Percentiles rank a stretch among this genome's conserved stretches.
Conservation (phyloP, 1,140 invertebrate genomes). For the Antheraea mylitta region DNA sequence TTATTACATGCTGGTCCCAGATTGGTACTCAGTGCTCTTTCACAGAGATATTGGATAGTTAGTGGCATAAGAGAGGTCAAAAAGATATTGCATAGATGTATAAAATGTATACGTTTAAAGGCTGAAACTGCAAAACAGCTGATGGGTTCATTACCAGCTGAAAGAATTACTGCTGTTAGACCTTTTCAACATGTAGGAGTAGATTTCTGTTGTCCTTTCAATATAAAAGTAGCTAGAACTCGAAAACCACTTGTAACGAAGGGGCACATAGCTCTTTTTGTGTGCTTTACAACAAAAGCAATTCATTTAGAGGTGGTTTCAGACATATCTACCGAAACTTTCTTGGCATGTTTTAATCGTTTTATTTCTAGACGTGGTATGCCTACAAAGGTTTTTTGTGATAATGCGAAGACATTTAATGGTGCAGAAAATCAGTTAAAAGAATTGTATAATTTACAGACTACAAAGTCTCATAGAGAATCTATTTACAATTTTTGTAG, state of each 20-base stretch:
- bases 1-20: constrained; percentile 34
- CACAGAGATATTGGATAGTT: constrained; percentile 42
- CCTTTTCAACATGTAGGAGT: constrained; percentile 42
- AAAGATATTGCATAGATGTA: constrained; percentile 37
- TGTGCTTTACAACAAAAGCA: constrained; percentile 17
- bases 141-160: constrained; percentile 50
- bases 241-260: constrained; percentile 5
- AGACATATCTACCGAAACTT: constrained; percentile 27
- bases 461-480: not conserved
- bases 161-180: constrained; percentile 29
- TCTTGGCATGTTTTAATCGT: constrained; percentile 22
- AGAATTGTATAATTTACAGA: constrained; percentile 1
- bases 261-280: constrained; percentile 6
- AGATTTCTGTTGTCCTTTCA: constrained; percentile 48
- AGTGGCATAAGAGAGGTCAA: constrained; percentile 30
- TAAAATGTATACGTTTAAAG: constrained; percentile 37
- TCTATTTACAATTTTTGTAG: constrained; percentile 5
- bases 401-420: constrained; percentile 19
- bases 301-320: constrained; percentile 30
- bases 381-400: constrained; percentile 23
- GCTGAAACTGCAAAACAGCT: constrained; percentile 23
- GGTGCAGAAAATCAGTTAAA: constrained; percentile 9
- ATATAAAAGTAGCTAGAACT: constrained; percentile 20
- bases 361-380: constrained; percentile 27
- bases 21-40: constrained; percentile 25